A percentile compares a stretch with the other conserved stretches of the same genome.
Evolutionary conservation across 1,140 invertebrate species (phyloP).

Genomic region (Cyclargus thomasi): DNA sequence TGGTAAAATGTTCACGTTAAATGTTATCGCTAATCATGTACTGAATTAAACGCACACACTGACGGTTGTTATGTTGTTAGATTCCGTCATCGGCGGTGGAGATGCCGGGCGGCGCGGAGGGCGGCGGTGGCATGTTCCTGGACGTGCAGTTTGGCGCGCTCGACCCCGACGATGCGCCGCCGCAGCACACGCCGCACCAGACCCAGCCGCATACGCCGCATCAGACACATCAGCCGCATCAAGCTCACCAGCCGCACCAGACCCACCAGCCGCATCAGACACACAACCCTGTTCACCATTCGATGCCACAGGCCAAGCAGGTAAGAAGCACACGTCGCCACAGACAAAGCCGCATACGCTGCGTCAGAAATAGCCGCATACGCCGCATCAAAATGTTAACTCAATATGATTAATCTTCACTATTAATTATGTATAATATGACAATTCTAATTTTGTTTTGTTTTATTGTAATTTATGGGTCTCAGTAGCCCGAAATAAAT

Average conservation of each 20-base stretch:
- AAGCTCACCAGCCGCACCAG: slow-evolving; percentile 12
- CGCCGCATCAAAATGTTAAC: no score
- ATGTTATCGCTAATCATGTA: no score
- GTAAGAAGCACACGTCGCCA: slow-evolving; percentile 2
- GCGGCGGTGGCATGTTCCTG: slow-evolving; percentile 82
- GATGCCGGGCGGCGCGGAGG: slow-evolving; percentile 91
- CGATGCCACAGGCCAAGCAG: slow-evolving; percentile 21
- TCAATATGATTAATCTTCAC: no score
- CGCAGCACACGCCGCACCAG: slow-evolving; percentile 26
- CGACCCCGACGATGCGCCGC: slow-evolving; percentile 82
- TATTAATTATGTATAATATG: no score
- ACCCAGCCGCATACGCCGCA: not conserved
- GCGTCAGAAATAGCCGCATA: not conserved
- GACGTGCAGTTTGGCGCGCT: slow-evolving; percentile 96
- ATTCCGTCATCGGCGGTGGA: slow-evolving; percentile 95
- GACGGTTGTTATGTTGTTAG: slow-evolving; percentile 48
- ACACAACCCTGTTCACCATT: not conserved
- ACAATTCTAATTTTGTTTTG: no score
- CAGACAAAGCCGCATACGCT: not conserved
- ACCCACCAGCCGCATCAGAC: slow-evolving; percentile 21
- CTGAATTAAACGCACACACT: no score
- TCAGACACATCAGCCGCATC: slow-evolving; percentile 2
- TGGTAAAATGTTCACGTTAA: no score
- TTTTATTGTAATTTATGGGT: no score
- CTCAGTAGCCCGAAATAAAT: no score